Base-by-base conservation (phyloP, 2,888 invertebrate genomes). In the Lapara coniferarum region DNA sequence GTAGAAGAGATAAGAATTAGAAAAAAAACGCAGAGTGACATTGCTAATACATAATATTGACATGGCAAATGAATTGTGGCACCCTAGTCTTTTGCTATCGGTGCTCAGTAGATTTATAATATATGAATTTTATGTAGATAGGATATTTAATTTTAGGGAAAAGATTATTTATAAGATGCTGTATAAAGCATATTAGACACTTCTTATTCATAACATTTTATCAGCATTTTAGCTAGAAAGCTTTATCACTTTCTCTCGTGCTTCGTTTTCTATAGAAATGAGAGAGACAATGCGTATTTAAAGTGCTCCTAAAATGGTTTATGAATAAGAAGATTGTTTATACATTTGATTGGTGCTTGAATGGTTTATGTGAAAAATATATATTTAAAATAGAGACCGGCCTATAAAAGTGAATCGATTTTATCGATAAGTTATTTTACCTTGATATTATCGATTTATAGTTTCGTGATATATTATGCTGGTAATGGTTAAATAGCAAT, bases 1-100 rank as follows among this genome's bases (percentile, higher is more conserved):
- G 92, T 93, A 75, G 93, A 93, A 90, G 93, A 93, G 81, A 93
- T 93, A 90, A 88, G 93, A 89, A 90, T 93, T 89, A 90, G 92
- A 86, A 92, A 92, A 81, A 93, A 90, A 85, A 89, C 91, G 80
- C 89, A 92, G 81, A 89, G 88, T 86, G 90, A 91, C 78, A 77
- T 87, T 73, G 81, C 80, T 51, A 85, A 85, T 84, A 90, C 25
- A 25, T 76, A 75, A 75, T 75, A 73, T 74, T 76, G 37, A 70
- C 69, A 67, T 73, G 68, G 49, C 70, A 53, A 72, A 49, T 66
- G 12, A 49, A 52, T 71, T 71, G 71, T 75, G 73, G 79, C 77
- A 78, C 83, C 79, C 81, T 83, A 85, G 82, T 85, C 82, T 77
- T 67, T 71, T 75, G 25, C 55, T 56, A 56, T 72, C 75, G 81